phyloP scores from a whole-genome alignment of 2,888 invertebrate species.

The Anaspis maculata region DNA sequence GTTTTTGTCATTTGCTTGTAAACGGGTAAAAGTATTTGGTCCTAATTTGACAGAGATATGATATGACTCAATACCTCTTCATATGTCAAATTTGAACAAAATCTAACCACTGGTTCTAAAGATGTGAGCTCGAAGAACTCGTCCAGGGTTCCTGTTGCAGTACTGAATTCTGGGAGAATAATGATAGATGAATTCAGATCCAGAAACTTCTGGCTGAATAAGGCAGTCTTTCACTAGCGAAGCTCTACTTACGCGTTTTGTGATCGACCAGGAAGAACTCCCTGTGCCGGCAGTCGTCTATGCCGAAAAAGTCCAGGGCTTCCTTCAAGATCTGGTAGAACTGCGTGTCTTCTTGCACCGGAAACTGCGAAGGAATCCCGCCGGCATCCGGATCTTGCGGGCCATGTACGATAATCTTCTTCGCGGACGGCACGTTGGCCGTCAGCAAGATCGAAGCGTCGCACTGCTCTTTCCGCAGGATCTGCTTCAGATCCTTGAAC shows the following conservation, averaged over 20 bases:
- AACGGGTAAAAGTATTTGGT: no score
- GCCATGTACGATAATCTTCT: slow-evolving; percentile 96
- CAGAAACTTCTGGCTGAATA: no score
- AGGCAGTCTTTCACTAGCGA: no score
- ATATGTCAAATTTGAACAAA: no score
- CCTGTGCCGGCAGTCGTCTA: slow-evolving; percentile 80
- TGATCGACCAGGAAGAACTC: slow-evolving; percentile 96
- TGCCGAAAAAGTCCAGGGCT: slow-evolving; percentile 93
- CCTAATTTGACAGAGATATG: no score
- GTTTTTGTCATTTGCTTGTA: no score
- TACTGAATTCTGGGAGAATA: no score
- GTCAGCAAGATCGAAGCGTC: slow-evolving; percentile 96
- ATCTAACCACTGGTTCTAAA: no score
- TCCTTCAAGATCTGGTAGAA: slow-evolving; percentile 92
- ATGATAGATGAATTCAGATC: no score
- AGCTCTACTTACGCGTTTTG: slow-evolving; percentile 71
- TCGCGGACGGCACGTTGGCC: slow-evolving; percentile 98
- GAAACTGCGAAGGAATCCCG: slow-evolving; percentile 96
- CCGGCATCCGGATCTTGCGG: slow-evolving; percentile 82
- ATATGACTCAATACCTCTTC: no score
- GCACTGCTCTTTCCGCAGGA: slow-evolving; percentile 96
- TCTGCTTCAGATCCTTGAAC: slow-evolving; percentile 99
- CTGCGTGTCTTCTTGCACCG: slow-evolving; percentile 95
- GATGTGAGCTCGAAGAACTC: no score
- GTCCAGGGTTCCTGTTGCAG: no score